These are phyloP conservation scores for Neogobius melanostomus DNA, from an alignment of 2,113 vertebrate genomes.

Conservation along the genomic window DNA sequence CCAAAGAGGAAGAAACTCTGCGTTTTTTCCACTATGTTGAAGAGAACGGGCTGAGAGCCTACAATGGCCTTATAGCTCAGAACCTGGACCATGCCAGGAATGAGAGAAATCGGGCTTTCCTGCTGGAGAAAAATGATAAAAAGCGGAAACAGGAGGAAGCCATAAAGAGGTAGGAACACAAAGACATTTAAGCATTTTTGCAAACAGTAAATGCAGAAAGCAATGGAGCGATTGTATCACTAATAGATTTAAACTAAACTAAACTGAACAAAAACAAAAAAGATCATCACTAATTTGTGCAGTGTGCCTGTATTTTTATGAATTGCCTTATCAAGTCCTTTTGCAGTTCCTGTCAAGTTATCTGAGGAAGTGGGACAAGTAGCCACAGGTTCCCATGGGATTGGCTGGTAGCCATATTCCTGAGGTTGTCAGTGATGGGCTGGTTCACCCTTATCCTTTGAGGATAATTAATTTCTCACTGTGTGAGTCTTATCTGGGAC, in stretches of 20 bases:
- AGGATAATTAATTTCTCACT: conserved; percentile 70
- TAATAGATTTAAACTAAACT: too few relatives aligned
- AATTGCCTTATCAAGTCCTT: not conserved
- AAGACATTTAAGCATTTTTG: not conserved
- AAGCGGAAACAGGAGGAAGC: conserved; percentile 96
- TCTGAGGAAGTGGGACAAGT: conserved; percentile 61
- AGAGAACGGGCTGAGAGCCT: conserved; percentile 94
- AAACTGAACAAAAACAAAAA: too few relatives aligned
- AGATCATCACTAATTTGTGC: not conserved
- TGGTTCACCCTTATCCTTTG: conserved; percentile 41
- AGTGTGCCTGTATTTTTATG: not conserved
- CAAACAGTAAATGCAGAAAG: not conserved
- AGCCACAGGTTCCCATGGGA: conserved; percentile 52
- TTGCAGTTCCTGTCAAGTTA: conserved; percentile 8
- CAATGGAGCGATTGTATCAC: not conserved
- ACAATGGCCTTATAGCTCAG: conserved; percentile 91
- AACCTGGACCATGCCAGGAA: conserved; percentile 92
- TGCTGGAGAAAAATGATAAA: conserved; percentile 97
- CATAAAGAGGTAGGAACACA: conserved; percentile 87
- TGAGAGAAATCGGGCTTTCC: conserved; percentile 90
- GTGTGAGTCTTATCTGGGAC: conserved; percentile 67
- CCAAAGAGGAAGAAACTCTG: conserved; percentile 89
- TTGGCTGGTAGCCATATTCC: conserved; percentile 57
- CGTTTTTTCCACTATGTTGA: conserved; percentile 96
- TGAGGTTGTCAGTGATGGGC: conserved; percentile 41